phyloP scores from a whole-genome alignment of 2,113 vertebrate genomes.

The Arothron firmamentum region DNA sequence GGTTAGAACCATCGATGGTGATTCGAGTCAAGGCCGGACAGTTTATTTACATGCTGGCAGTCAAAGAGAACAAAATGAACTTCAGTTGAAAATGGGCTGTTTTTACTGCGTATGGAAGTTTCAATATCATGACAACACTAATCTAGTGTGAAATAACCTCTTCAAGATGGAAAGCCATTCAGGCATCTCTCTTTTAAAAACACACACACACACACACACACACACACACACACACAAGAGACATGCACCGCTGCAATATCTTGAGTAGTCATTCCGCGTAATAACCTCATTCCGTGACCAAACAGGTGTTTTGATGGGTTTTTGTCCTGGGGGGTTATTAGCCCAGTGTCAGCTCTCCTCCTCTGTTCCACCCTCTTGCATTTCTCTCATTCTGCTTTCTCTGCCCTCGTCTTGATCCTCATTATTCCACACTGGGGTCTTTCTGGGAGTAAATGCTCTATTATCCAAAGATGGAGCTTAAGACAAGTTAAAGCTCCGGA shows the following conservation, averaged over 20 bases:
- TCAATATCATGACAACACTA: background rate
- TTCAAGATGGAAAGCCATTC: constrained; percentile 7
- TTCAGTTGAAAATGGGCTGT: background rate
- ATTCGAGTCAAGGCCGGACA: no score
- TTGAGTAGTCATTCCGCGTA: constrained; percentile 12
- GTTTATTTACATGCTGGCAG: no score
- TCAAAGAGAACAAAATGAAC: background rate
- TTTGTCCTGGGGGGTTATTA: constrained; percentile 49
- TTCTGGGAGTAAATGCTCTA: constrained; percentile 56
- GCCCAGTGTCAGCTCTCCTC: constrained; percentile 39
- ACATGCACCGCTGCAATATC: constrained; percentile 9
- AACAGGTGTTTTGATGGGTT: constrained; percentile 58
- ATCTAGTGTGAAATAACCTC: constrained; percentile 5
- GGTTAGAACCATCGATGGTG: no score
- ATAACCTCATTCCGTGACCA: constrained; percentile 26
- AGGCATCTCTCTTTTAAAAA: constrained; percentile 13
- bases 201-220: no score
- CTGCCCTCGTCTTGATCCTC: constrained; percentile 61
- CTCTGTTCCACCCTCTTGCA: constrained; percentile 49
- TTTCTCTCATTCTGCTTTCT: constrained; percentile 53
- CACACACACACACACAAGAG: no score
- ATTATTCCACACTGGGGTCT: constrained; percentile 64
- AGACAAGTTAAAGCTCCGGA: constrained; percentile 65
- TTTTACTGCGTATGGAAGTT: background rate
- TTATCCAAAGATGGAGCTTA: constrained; percentile 69